Base-by-base conservation (phyloP, 2,797 vertebrate species). In the Ptychadena robeensis region DNA sequence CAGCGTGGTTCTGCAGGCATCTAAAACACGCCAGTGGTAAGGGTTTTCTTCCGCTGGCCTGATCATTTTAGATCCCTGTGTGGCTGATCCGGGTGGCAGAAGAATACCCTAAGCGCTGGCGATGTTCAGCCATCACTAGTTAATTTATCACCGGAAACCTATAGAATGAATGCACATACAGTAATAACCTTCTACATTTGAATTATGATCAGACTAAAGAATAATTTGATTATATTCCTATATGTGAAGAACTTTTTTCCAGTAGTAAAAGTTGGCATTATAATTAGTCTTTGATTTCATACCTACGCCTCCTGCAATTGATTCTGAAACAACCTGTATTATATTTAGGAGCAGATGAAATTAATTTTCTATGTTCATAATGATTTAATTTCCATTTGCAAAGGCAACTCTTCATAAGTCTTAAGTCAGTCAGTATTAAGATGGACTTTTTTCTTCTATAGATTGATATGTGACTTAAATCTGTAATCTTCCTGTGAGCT, bases 391-490 rank as follows among this genome's bases (percentile, higher is more conserved):
- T 65, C 53, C 53, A 81, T 73, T 28, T 27, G 32, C 34, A 81
- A 73, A 73, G 72, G 5, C 34, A 53, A 73, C 38, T 11, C 34
- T 81, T 73, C 44, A 48, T 31, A 81, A 59, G 61, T 38, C 70
- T 22, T 53, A 57, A 53, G 61, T 63, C 70, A 53, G 64, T 32
- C 15, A 53, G 30, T 28, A 81, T 81, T 66, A 81, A 53, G 69
- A 64, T 63, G 61, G 34, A 71, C 35, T 71, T 73, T 59, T 57
- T 34, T 12, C 40, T 72, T 75, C 53, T 25, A 40, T 70, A 69
- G 73, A 61, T 82, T 63, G 80, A 76, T 82, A 48, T 82, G 65
- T 82, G 37, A 76, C 66, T 61, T 61, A 63, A 61, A 82, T 69
- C 80, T 40, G 70, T 34, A 73, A 65, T 81, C 76, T 35, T 68